These are phyloP conservation scores for Lacerta viridis DNA, from an alignment of 2,797 vertebrate species.

Conservation along the genomic window DNA sequence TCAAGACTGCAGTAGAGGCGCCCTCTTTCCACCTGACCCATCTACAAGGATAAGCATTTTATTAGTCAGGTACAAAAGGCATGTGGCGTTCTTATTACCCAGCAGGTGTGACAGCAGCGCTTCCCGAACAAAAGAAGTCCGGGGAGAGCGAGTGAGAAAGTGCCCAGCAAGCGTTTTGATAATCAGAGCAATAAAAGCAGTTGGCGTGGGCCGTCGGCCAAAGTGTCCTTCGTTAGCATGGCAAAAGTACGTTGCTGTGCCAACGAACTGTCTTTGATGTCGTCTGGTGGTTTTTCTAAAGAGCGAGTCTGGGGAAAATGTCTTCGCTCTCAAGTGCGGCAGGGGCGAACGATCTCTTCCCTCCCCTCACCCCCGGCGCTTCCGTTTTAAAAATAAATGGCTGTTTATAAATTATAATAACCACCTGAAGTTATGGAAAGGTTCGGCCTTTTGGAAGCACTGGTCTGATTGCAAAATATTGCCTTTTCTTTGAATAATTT, in stretches of 20 bases:
- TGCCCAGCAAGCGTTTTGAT: background rate
- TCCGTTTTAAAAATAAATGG: background rate
- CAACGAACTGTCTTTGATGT: constrained; percentile 8
- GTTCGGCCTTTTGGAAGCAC: background rate
- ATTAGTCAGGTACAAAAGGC: background rate
- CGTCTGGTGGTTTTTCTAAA: background rate
- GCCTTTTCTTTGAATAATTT: background rate
- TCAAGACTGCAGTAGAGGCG: background rate
- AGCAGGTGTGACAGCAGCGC: background rate
- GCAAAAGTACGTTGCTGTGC: background rate
- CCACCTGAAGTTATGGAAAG: background rate
- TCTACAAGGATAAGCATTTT: background rate
- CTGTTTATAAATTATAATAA: background rate
- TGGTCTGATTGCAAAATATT: background rate
- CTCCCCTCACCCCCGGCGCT: too few relatives aligned
- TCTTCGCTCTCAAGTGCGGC: background rate
- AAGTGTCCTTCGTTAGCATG: background rate
- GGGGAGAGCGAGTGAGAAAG: background rate
- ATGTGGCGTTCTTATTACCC: background rate
- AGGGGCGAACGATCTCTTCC: rapidly evolving
- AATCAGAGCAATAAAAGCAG: constrained; percentile 9
- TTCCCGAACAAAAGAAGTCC: constrained; percentile 1
- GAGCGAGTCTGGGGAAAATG: background rate
- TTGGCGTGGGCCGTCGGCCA: background rate
- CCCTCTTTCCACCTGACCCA: background rate